phyloP scores from a whole-genome alignment of 1,140 invertebrate genomes.

The Micrasema longulum region DNA sequence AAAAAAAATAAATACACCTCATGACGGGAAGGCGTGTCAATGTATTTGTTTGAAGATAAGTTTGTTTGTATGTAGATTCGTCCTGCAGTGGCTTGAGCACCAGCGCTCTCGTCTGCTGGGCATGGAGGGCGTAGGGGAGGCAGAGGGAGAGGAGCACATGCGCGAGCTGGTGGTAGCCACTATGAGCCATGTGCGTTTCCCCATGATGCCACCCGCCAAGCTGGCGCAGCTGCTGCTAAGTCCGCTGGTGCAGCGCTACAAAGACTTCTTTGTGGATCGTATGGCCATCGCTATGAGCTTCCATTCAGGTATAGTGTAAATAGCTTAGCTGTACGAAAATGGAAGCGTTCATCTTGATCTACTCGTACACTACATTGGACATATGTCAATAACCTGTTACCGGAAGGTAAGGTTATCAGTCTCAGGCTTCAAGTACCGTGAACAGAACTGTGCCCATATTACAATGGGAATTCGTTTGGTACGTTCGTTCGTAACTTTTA shows the following conservation, averaged over 20 bases:
- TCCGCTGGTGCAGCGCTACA: slow-evolving; percentile 83
- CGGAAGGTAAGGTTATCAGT: too few relatives aligned
- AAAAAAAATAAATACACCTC: too few relatives aligned
- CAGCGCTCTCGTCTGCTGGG: slow-evolving; percentile 69
- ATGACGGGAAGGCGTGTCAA: too few relatives aligned
- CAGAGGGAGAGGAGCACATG: slow-evolving; percentile 71
- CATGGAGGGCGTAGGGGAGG: slow-evolving; percentile 60
- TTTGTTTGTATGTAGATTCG: slow-evolving; percentile 72
- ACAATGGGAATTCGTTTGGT: too few relatives aligned
- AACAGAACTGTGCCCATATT: too few relatives aligned
- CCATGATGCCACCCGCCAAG: slow-evolving; percentile 92
- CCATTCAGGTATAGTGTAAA: slow-evolving; percentile 81
- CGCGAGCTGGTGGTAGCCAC: slow-evolving; percentile 77
- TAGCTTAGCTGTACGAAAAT: neutral
- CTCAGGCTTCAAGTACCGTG: too few relatives aligned
- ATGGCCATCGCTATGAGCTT: slow-evolving; percentile 92
- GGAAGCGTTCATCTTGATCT: neutral
- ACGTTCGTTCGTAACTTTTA: too few relatives aligned
- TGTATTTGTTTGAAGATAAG: too few relatives aligned
- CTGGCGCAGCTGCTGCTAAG: slow-evolving; percentile 83
- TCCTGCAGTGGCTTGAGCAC: slow-evolving; percentile 81
- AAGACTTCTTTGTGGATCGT: slow-evolving; percentile 88
- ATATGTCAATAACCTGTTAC: too few relatives aligned
- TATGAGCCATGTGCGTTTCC: slow-evolving; percentile 86
- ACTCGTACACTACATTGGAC: neutral